A percentile compares a stretch with the other conserved stretches of the same genome.
phyloP scores from a whole-genome alignment of 2,797 vertebrate genomes.

The Steatocranus sp. region DNA sequence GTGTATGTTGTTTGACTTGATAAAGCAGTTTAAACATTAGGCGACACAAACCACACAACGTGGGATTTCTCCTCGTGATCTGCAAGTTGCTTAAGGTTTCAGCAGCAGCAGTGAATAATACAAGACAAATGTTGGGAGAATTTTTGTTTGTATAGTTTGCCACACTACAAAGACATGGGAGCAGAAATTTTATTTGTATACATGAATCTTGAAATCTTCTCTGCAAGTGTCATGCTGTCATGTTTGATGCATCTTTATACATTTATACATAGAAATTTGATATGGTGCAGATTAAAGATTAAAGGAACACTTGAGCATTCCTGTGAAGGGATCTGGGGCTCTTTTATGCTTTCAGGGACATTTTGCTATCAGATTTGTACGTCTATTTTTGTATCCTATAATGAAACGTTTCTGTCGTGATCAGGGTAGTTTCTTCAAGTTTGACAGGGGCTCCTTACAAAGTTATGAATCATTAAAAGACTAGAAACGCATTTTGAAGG shows the following conservation, averaged over 20 bases:
- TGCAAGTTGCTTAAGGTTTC: neutral
- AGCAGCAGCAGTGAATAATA: neutral
- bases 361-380: neutral
- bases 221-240: neutral
- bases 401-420: neutral
- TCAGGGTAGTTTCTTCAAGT: neutral
- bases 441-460: neutral
- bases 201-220: constrained; percentile 11
- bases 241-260: constrained; percentile 20
- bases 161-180: neutral
- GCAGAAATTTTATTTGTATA: neutral
- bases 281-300: neutral
- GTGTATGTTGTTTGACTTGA: neutral
- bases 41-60: neutral
- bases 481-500: neutral
- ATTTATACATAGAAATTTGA: constrained; percentile 10
- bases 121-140: neutral
- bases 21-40: neutral
- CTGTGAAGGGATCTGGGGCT: neutral
- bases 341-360: fast-evolving
- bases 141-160: fast-evolving
- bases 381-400: neutral
- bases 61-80: neutral
- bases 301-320: neutral
- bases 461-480: neutral